Conservation (phyloP, 1,140 invertebrate genomes). For the Frieseomelitta varia region DNA sequence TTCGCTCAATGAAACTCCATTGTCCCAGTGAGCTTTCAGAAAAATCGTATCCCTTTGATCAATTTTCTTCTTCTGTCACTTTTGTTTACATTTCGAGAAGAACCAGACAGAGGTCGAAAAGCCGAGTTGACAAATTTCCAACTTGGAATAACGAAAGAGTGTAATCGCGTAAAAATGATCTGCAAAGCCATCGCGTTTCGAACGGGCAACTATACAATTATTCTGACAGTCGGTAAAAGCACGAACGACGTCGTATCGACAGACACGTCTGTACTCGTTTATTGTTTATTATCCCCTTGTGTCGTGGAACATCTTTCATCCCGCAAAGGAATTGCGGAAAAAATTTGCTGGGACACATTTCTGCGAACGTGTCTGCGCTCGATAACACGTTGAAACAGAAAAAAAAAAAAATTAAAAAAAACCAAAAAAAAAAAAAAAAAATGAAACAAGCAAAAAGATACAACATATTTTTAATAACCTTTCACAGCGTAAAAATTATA, state of each 20-base stretch:
- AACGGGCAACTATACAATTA: conserved; percentile 7
- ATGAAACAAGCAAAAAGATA: too few species aligned
- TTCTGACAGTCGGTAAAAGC: conserved; percentile 20
- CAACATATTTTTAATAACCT: background rate
- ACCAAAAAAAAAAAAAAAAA: background rate
- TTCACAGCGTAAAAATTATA: background rate
- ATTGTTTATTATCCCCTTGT: background rate
- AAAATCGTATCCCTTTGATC: background rate
- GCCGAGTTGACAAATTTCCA: too few species aligned
- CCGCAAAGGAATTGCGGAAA: background rate
- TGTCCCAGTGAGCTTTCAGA: background rate
- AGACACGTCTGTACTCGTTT: conserved; percentile 3
- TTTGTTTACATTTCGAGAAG: background rate
- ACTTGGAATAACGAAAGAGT: background rate
- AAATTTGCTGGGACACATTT: background rate
- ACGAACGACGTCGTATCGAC: conserved; percentile 16
- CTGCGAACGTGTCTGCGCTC: background rate
- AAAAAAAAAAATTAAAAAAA: background rate
- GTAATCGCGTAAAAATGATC: background rate
- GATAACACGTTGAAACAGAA: background rate
- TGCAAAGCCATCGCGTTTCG: conserved; percentile 7
- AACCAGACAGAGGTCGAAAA: background rate
- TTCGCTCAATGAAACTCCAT: background rate
- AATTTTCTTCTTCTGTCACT: background rate
- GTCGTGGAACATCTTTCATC: background rate